Base-by-base conservation (phyloP, 1,140 invertebrate species). In the Heliconius congener region DNA sequence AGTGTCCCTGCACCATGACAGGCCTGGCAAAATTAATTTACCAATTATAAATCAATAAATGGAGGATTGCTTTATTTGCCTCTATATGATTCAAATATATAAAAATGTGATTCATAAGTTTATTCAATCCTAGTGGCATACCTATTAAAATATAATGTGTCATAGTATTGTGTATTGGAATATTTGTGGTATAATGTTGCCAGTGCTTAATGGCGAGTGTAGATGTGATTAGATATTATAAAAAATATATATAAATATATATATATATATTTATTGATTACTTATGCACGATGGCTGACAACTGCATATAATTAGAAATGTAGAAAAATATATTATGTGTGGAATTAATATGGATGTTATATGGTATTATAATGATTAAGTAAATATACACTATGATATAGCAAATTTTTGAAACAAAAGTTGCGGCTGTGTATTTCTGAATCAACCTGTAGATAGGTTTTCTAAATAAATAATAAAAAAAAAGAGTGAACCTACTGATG, bases 31-130 rank as follows among this genome's bases (percentile, higher is more conserved):
- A 30, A 30, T 30, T 19, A 19, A 52, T 16, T 18, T 19, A 16
- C 50, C 50, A 52, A 19, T 4, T 18, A 19, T 19, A 1, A 52
- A 5, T 52, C 16, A 52, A 52, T 6, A 18, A 52, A 52, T 52
- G 18, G 50, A 52, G 50, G 50, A 52, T 52, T 52, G 50, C 50
- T 19, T 52, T 52, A 52, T 52, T 52, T 52, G 5, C 50, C 18
- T 52, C 50, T 19, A 52, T 52, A 52, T 19, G 50, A 52, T 52
- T 52, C 50, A 52, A 52, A 85, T 85, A 86, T 81, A 86, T 85
- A 85, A 86, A 86, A 91, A 91, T 91, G 90, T 91, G 90, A 91
- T 91, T 91, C 89, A 90, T 88, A 90, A 83, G 84, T 85, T 87
- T 88, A 88, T 88, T 83, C 82, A 81, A 81, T 55, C 73, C 81